phyloP scores from a whole-genome alignment of 2,888 invertebrate species.

The Lypha dubia region DNA sequence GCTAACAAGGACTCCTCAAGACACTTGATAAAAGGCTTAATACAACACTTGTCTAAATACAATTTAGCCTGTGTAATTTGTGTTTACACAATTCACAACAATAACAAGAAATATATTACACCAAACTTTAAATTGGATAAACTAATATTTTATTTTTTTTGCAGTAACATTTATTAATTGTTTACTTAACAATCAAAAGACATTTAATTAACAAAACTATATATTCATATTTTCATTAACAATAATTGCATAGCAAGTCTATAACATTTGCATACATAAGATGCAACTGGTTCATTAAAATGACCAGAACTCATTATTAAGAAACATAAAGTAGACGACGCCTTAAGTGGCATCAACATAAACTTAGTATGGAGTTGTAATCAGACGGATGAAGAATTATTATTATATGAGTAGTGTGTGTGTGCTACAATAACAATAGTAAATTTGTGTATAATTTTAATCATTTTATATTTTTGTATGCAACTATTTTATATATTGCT shows the following conservation, averaged over 20 bases:
- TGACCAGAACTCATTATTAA: slow-evolving; percentile 26
- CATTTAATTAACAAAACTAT: slow-evolving; percentile 33
- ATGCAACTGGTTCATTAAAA: slow-evolving; percentile 40
- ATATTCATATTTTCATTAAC: slow-evolving; percentile 4
- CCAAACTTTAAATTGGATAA: slow-evolving; percentile 5
- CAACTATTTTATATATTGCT: background rate
- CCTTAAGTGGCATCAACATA: slow-evolving; percentile 23
- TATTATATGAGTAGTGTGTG: slow-evolving; percentile 2
- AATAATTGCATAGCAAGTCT: slow-evolving; percentile 1
- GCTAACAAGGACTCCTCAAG: no score
- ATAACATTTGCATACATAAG: slow-evolving; percentile 14
- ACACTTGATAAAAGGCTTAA: no score
- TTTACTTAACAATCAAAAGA: slow-evolving; percentile 26
- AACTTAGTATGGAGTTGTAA: background rate
- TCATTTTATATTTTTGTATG: background rate
- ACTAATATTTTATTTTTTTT: slow-evolving; percentile 31
- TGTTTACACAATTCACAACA: no score
- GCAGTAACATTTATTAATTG: slow-evolving; percentile 26
- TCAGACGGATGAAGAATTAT: slow-evolving; percentile 54
- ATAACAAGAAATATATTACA: background rate
- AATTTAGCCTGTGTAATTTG: no score
- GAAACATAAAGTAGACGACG: slow-evolving; percentile 24
- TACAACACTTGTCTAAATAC: no score
- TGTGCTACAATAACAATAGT: slow-evolving; percentile 11
- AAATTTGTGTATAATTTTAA: slow-evolving; percentile 3